Evolutionary conservation across 2,797 vertebrate genomes (phyloP).

Genomic region (Clarias fuscus): DNA sequence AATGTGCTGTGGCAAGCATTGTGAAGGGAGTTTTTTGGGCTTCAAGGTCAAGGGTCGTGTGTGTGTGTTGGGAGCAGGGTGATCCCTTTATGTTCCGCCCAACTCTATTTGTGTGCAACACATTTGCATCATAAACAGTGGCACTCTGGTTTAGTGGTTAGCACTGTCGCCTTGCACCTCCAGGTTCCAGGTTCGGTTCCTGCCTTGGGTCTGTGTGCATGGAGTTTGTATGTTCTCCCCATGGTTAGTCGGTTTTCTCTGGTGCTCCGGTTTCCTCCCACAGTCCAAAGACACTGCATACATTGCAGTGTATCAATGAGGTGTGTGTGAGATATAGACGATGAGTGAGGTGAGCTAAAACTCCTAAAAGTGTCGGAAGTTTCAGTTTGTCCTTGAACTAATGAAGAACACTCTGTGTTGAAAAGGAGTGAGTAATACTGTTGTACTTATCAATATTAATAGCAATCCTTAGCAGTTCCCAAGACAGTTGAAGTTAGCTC

Average conservation of each 20-base stretch:
- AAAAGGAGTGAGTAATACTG: not conserved
- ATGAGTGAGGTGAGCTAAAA: conserved; percentile 31
- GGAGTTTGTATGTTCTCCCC: no score
- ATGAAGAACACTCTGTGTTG: not conserved
- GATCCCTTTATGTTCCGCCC: conserved; percentile 62
- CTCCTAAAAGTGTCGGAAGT: conserved; percentile 3
- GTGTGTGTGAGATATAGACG: no score
- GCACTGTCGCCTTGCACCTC: no score
- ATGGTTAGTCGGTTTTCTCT: no score
- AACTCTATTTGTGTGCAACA: conserved; percentile 55
- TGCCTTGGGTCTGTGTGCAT: no score
- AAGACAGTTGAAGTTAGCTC: not conserved
- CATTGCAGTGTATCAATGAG: no score
- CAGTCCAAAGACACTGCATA: no score
- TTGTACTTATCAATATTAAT: not conserved
- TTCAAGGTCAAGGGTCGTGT: conserved; percentile 46
- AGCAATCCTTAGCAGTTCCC: not conserved
- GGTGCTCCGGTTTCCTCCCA: no score
- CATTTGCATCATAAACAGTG: conserved; percentile 44
- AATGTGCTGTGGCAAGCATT: conserved; percentile 53
- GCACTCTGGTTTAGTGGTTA: no score
- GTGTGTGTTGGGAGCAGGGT: conserved; percentile 65
- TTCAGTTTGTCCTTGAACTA: not conserved
- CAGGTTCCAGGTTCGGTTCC: no score
- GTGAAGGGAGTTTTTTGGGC: conserved; percentile 43